Percentiles rank a stretch among this genome's conserved stretches.
Conservation (phyloP, 2,888 invertebrate genomes). For the Ichneumon xanthorius region DNA sequence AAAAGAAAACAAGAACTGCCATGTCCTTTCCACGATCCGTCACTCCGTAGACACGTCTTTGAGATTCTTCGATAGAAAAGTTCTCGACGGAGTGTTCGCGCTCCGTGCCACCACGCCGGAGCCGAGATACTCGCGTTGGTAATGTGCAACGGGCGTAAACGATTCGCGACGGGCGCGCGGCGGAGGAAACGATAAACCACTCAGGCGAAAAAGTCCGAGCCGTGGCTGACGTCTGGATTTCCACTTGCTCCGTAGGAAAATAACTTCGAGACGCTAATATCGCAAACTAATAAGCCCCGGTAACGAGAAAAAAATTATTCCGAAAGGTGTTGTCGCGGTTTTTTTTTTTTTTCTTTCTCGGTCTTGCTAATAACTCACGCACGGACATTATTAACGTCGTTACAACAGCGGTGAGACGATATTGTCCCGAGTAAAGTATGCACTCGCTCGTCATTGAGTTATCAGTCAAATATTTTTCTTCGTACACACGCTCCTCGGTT, state of each 20-base stretch:
- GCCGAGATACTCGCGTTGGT: neutral
- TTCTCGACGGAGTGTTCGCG: neutral
- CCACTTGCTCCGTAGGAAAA: slow-evolving; percentile 4
- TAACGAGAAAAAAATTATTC: slow-evolving; percentile 56
- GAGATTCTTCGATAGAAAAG: slow-evolving; percentile 7
- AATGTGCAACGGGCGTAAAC: slow-evolving; percentile 43
- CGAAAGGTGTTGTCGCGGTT: neutral
- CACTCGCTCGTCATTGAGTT: neutral
- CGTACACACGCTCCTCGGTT: neutral
- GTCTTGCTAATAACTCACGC: neutral
- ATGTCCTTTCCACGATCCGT: slow-evolving; percentile 10
- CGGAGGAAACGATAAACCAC: slow-evolving; percentile 60
- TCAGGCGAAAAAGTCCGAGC: slow-evolving; percentile 51
- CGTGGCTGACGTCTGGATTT: slow-evolving; percentile 49
- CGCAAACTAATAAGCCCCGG: slow-evolving; percentile 57
- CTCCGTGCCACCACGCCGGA: neutral
- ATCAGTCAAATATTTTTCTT: slow-evolving; percentile 1
- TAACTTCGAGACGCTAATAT: slow-evolving; percentile 39
- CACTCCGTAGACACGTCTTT: neutral
- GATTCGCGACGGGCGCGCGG: slow-evolving; percentile 25
- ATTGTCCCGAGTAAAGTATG: neutral
- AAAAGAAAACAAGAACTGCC: slow-evolving; percentile 4
- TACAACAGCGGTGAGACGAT: neutral
- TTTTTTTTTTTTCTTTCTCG: neutral
- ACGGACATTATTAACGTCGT: neutral